A percentile compares a stretch with the other conserved stretches of the same genome.
Evolutionary conservation across 2,888 invertebrate genomes (phyloP).

Genomic region (Noctua janthina): DNA sequence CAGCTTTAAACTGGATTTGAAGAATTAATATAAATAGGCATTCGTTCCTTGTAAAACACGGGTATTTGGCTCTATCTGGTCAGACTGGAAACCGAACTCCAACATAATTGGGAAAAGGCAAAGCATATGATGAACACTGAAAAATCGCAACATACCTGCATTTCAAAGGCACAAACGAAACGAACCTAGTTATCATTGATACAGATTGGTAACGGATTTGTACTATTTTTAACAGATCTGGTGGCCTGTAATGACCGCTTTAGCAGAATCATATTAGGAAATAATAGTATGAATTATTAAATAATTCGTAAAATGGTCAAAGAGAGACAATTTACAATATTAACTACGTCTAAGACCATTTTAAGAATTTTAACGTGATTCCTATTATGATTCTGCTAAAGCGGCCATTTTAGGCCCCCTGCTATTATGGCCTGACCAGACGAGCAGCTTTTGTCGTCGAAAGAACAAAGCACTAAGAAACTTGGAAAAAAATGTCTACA

Average conservation of each 20-base stretch:
- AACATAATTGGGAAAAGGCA: neutral
- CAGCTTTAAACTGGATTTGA: neutral
- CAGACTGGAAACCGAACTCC: neutral
- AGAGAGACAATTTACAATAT: too few relatives aligned
- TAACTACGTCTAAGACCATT: too few relatives aligned
- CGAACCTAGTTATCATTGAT: neutral
- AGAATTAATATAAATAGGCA: slow-evolving; percentile 86
- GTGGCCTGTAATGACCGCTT: too few relatives aligned
- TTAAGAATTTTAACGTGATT: too few relatives aligned
- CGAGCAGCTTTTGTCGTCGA: neutral
- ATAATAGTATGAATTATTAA: too few relatives aligned
- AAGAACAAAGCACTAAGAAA: neutral
- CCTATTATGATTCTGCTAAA: too few relatives aligned
- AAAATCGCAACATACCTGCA: neutral
- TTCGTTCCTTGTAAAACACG: neutral
- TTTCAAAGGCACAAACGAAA: neutral
- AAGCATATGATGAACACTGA: neutral
- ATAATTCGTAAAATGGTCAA: too few relatives aligned
- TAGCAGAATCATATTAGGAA: too few relatives aligned
- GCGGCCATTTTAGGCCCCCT: neutral
- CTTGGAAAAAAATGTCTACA: neutral
- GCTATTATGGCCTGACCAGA: neutral
- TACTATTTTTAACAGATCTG: neutral
- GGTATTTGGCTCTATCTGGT: neutral
- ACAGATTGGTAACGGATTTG: neutral